Base-by-base conservation (phyloP, 2,888 invertebrate species). In the Lottia gigantea region DNA sequence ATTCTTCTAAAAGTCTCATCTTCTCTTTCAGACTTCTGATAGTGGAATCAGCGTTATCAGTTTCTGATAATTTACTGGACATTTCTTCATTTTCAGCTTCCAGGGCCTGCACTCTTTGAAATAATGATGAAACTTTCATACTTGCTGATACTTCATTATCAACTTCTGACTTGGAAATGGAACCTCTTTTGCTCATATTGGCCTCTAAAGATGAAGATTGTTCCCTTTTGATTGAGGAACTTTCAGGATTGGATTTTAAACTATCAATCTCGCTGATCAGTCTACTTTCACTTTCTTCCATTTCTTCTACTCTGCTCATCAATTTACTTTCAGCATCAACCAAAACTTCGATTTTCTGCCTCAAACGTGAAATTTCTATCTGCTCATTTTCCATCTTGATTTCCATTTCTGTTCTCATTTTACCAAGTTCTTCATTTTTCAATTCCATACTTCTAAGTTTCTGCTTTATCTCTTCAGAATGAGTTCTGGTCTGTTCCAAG, bases 1-100 rank as follows among this genome's bases (percentile, higher is more conserved):
- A 78, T 40, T 80, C 75, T 73, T 85, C 84, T 67, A 85, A 74
- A 26, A 79, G 77, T 63, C 78, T 80, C n/a, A 83, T 76, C 68
- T 84, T 84, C 40, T 83, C 83, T 31, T 79, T 78, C 47, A 55
- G 55, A 23, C 23, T 19, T 55, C 23, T 55, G 11, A 55, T 23
- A 8, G 19, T 55, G 23, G 55, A 64, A 72, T 81, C 81, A 23
- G 79, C 77, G 19, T 76, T 78, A 2, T 62, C 64, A 40, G 68
- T 66, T 15, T 73, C 71, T 19, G 65, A 62, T 19, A 82, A 71
- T 68, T 76, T 79, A 46, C 74, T 67, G 25, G 71, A 66, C 62
- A 83, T 71, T 45, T 73, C 76, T 66, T 78, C 77, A 64, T 84
- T 84, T 69, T 80, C 80, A 26, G 75, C 71, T 74, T 84, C 83